Base-by-base conservation (phyloP, 2,113 vertebrate genomes). In the Passer domesticus region DNA sequence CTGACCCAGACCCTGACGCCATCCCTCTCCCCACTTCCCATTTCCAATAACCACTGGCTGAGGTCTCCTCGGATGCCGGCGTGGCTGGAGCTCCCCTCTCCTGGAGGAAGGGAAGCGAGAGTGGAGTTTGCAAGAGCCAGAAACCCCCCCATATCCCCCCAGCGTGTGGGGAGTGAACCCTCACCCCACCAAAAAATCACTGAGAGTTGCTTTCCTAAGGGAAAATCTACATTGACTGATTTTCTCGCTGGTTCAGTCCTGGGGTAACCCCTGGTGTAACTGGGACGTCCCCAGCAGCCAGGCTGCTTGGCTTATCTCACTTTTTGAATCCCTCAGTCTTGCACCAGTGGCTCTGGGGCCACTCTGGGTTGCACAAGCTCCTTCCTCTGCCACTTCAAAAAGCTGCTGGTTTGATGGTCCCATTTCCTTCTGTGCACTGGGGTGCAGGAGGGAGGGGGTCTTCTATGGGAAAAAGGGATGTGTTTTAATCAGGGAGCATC, bases 11-110 rank as follows among this genome's bases (percentile, higher is more conserved):
- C 67, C 83, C 68, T 66, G 89, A 41, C 12, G 35, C 69, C 27
- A 6, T 53, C 56, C 39, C 35, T 67, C 43, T 92, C 56, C 87
- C 84, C 95, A 60, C 93, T 96, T 96, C 95, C 84, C 74, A 37
- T 89, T 96, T 91, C 89, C 79, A 76, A 5, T 1, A 75, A 75
- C 39, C 69, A 0, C 62, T 63, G 1, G 6, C 31, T 47, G 58
- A 68, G 37, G 12, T 73, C 28, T 77, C 49, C 74, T 11, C 20
- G 0, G 9, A 7, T 2, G 30, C 64, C 0, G 7, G 10, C 28
- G 3, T 22, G 23, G 55, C 43, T 4, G 5, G 43, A 60, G 75
- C 60, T 83, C n/a, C 85, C 37, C 24, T 9, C n/a, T 43, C 50
- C 24, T 3, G 0, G 13, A 30, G 58, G 41, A 70, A 69, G 24